Base-by-base conservation (phyloP, 2,888 invertebrate species). In the Tipula lateralis region DNA sequence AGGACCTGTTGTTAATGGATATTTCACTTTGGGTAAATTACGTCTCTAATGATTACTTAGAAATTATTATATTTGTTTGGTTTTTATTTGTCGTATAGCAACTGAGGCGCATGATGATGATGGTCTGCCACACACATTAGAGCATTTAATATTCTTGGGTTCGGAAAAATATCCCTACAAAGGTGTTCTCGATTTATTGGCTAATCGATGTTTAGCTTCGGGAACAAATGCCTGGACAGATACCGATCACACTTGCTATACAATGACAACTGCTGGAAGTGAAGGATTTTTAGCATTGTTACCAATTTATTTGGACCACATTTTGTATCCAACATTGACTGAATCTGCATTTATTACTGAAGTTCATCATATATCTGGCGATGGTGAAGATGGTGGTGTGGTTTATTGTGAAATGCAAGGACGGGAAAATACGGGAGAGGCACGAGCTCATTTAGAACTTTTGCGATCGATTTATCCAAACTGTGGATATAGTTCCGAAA, bases 351-450 rank as follows among this genome's bases (percentile, higher is more conserved):
- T 94, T 88, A 91, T 94, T 32, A 98, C 97, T 0, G 98, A 98
- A 91, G 97, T 98, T 0, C 97, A 98, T 89, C 97, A 98, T 89
- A 92, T 98, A 86, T 96, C 95, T 87, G 95, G 94, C 0, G 94
- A 95, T 85, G 98, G 97, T 0, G 94, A 96, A 86, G 95, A 98
- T 91, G 96, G 95, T 12, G 98, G 98, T 19, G 96, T 98, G 13
- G 97, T 98, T n/a, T 98, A 98, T 89, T 96, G 96, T 89, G 98
- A 98, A 91, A 97, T 97, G 96, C 97, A 97, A 90, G 96, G 95
- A 0, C 89, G 93, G 34, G 97, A 97, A 89, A 96, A 96, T 89
- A 92, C 92, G n/a, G 95, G 95, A 3, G 95, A 95, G 88, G 93
- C 93, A 85, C 91, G 94, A 85, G 92, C 94, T 85, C 92, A 94